phyloP scores from a whole-genome alignment of 2,113 vertebrate genomes.

The Numida meleagris region DNA sequence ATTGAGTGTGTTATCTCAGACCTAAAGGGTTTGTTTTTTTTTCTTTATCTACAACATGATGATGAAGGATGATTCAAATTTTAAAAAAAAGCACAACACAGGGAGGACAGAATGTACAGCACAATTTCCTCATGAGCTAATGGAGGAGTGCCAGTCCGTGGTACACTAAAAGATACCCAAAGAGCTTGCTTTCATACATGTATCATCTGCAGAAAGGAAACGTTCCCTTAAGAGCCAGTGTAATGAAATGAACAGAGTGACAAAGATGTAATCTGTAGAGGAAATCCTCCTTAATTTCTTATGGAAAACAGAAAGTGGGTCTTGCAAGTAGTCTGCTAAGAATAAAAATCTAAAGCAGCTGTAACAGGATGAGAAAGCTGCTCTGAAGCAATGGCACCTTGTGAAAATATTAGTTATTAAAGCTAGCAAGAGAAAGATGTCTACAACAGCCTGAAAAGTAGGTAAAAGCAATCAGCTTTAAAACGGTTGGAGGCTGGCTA shows the following conservation, averaged over 20 bases:
- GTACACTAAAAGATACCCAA: accelerated
- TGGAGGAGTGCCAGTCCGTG: neutral
- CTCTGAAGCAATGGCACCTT: neutral
- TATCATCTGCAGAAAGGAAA: neutral
- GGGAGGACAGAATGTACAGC: neutral
- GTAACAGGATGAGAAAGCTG: neutral
- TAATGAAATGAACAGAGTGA: neutral
- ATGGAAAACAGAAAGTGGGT: neutral
- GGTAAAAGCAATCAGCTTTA: neutral
- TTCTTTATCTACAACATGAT: neutral
- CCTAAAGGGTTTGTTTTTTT: neutral
- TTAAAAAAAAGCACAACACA: accelerated
- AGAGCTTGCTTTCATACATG: neutral
- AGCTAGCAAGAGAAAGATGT: neutral
- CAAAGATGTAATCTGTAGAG: neutral
- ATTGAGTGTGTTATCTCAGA: neutral
- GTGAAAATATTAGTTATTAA: neutral
- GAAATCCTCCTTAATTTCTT: neutral
- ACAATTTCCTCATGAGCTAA: neutral
- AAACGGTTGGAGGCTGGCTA: neutral
- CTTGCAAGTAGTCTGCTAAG: neutral
- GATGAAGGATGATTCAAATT: neutral
- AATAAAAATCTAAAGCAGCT: neutral
- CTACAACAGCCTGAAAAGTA: neutral
- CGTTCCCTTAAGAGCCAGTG: neutral